phyloP scores from a whole-genome alignment of 2,113 vertebrate species.

The Dryoscopus gambensis region DNA sequence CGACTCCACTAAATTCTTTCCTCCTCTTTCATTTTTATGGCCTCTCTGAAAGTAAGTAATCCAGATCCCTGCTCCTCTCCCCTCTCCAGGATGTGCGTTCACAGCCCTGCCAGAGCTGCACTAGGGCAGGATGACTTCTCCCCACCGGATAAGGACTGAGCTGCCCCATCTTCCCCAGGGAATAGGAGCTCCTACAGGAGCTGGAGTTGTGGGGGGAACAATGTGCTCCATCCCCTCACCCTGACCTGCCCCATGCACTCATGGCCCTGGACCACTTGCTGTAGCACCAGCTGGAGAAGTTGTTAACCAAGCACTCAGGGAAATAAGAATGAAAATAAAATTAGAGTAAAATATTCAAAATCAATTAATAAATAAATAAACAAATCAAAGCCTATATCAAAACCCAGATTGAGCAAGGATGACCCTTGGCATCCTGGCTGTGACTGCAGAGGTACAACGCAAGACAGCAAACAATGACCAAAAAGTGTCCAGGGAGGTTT shows the following conservation, averaged over 20 bases:
- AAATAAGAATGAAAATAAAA: background rate
- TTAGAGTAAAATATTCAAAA: background rate
- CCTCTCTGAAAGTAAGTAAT: background rate
- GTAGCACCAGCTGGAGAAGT: rapidly evolving
- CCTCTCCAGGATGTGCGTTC: rapidly evolving
- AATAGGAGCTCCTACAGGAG: background rate
- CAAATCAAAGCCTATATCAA: background rate
- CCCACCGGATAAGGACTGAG: rapidly evolving
- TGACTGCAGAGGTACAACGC: background rate
- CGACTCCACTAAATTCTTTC: background rate
- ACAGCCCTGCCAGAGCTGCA: background rate
- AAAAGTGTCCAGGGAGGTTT: rapidly evolving
- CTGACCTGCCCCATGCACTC: background rate
- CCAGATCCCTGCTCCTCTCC: background rate
- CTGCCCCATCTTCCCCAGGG: background rate
- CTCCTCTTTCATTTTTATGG: background rate
- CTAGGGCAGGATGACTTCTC: rapidly evolving
- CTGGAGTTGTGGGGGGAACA: rapidly evolving
- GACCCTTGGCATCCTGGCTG: background rate
- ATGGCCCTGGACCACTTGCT: background rate
- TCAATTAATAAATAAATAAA: background rate
- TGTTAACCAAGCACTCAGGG: background rate
- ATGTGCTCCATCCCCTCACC: background rate
- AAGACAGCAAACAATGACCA: background rate
- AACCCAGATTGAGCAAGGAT: background rate